Conservation (phyloP, 2,888 invertebrate species). For the Petrolisthes manimaculis region DNA sequence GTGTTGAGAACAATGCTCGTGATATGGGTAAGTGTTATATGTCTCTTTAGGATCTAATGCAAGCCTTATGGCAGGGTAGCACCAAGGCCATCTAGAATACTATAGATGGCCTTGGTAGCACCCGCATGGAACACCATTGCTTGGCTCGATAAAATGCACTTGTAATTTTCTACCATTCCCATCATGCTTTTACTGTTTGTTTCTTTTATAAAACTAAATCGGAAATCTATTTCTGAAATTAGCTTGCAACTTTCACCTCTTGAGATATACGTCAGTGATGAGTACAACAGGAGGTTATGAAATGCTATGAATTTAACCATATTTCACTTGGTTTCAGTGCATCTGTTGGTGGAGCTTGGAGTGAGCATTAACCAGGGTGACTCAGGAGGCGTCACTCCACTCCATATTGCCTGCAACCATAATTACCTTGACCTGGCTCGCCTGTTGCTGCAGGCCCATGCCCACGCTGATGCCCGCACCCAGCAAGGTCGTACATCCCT, state of each 20-base stretch:
- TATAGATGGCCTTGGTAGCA: no score
- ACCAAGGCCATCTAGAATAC: no score
- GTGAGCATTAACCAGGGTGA: conserved; percentile 67
- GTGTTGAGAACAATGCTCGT: conserved; percentile 66
- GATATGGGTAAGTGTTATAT: conserved; percentile 65
- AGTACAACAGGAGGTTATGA: neutral
- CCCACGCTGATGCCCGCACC: conserved; percentile 66
- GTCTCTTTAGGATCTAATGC: no score
- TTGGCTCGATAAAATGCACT: no score
- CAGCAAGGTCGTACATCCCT: conserved; percentile 66
- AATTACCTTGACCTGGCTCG: conserved; percentile 62
- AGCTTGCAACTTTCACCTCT: no score
- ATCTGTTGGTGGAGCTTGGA: conserved; percentile 66
- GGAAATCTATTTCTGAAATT: no score
- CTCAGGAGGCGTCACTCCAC: conserved; percentile 66
- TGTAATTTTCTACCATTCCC: no score
- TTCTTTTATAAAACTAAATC: no score
- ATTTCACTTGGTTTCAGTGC: conserved; percentile 50
- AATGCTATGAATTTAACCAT: neutral
- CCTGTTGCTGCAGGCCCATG: conserved; percentile 65
- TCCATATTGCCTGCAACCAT: conserved; percentile 66
- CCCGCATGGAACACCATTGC: no score
- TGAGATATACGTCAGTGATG: neutral
- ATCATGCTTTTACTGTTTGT: no score
- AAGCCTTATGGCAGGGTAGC: no score